Evolutionary conservation across 2,888 invertebrate species (phyloP).

Genomic region (Acleris emargana): DNA sequence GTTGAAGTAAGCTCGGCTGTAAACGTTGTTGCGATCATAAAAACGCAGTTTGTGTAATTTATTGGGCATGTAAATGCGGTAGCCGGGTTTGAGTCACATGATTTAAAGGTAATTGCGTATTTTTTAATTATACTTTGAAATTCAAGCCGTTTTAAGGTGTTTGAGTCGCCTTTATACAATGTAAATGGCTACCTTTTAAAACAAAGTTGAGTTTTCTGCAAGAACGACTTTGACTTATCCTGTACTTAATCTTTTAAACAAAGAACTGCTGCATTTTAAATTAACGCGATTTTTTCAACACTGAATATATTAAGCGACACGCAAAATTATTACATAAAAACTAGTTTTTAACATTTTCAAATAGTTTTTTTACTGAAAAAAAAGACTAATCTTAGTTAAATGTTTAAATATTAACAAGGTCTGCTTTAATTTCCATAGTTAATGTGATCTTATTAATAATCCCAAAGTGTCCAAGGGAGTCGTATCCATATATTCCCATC

Average conservation of each 20-base stretch:
- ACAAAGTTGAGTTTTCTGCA: constrained; percentile 32
- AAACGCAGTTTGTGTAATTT: constrained; percentile 78
- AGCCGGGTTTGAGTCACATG: constrained; percentile 62
- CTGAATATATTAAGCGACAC: constrained; percentile 17
- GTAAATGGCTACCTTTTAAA: constrained; percentile 33
- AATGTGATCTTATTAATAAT: background rate
- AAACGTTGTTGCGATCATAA: constrained; percentile 78
- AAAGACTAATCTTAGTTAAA: background rate
- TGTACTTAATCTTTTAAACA: constrained; percentile 32
- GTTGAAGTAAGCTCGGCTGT: constrained; percentile 75
- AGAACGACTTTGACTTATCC: constrained; percentile 26
- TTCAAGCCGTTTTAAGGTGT: constrained; percentile 22
- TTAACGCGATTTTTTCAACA: constrained; percentile 26
- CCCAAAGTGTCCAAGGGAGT: constrained; percentile 36
- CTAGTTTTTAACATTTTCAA: too few relatives aligned
- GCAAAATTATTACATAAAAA: background rate
- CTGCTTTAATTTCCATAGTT: too few relatives aligned
- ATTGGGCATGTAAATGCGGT: constrained; percentile 70
- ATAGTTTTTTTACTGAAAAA: too few relatives aligned
- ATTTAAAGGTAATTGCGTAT: constrained; percentile 57
- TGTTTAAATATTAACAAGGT: too few relatives aligned
- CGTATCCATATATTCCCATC: constrained; percentile 57
- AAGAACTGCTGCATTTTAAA: constrained; percentile 26
- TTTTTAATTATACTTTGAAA: constrained; percentile 37
- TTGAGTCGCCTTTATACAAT: constrained; percentile 24